Evolutionary conservation across 2,888 invertebrate species (phyloP), one percentile per base, ranked within the genome.

Genomic region (Hirtodrosophila cameraria): DNA sequence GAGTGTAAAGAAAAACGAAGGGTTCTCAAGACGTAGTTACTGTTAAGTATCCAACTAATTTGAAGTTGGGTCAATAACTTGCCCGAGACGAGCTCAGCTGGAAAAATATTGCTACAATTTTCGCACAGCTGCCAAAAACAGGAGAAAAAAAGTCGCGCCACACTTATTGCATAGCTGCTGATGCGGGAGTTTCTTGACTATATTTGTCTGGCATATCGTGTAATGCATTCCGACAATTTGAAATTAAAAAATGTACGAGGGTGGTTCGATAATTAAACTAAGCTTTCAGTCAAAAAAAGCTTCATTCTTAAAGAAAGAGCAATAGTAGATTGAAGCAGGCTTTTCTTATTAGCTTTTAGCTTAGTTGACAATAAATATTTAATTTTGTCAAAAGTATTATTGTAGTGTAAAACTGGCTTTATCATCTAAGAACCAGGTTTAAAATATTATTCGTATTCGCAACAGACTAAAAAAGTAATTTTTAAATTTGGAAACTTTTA

Each of bases 51-150:
- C 13, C 41, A 46, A 35, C 75, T 58, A 54, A 71, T 75, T 75
- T 61, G 9, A 28, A 55, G 63, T 50, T 74, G 69, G 74, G 74
- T 74, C 74, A 74, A 78, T 74, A 74, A 77, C 73, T 67, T 67
- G 50, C 39, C 18, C 36, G 30, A 12, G 48, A 57, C 48, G 75
- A 75, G 75, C 36, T 69, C 52, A 46, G 41, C 53, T 69, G 63
- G 20, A 42, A 42, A 20, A 23, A 23, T 7, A 7, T 23, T 23
- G 7, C 23, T 23, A 8, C 8, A 23, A 59, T 50, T 54, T 61
- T 36, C 55, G 36, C 66, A 45, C 60, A 75, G 65, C 65, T 75
- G 57, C 42, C 36, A 41, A 55, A 50, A n/a, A n/a, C n/a, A n/a
- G n/a, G n/a, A n/a, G n/a, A n/a, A n/a, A n/a, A n/a, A n/a, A 43